Conservation (phyloP, 2,113 vertebrate species). For the Scomber scombrus region DNA sequence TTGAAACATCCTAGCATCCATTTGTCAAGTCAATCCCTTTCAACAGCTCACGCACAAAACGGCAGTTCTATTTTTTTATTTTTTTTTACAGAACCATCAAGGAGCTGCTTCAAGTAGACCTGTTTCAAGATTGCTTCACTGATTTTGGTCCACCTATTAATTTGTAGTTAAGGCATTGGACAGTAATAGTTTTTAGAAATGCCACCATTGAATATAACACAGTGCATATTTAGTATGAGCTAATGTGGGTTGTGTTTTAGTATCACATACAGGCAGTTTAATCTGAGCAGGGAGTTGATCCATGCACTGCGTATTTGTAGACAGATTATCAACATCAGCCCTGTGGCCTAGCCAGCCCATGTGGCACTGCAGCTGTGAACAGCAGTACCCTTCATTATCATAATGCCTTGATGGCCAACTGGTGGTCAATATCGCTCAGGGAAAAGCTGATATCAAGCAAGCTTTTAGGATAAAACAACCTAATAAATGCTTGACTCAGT, state of each 20-base stretch:
- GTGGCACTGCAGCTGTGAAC: constrained; percentile 69
- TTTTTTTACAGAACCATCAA: neutral
- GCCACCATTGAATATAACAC: neutral
- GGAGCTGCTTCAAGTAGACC: neutral
- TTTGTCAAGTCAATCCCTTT: neutral
- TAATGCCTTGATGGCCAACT: constrained; percentile 65
- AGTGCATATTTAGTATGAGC: constrained; percentile 20
- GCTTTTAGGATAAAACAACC: constrained; percentile 45
- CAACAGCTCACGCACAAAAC: neutral
- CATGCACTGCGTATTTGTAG: constrained; percentile 55
- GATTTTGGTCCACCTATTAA: neutral
- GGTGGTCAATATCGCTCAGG: constrained; percentile 60
- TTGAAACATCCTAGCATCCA: neutral
- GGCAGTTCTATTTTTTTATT: neutral
- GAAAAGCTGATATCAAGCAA: constrained; percentile 35
- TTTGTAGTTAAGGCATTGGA: neutral
- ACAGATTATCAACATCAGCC: constrained; percentile 74
- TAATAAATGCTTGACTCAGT: constrained; percentile 21
- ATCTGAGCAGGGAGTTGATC: constrained; percentile 66
- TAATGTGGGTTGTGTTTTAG: constrained; percentile 45
- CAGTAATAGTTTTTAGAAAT: neutral
- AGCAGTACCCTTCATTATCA: constrained; percentile 65
- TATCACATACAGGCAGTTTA: constrained; percentile 61
- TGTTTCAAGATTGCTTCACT: neutral
- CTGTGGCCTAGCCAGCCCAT: constrained; percentile 29